Evolutionary conservation across 1,140 invertebrate species (phyloP).

Genomic region (Caerostris extrusa): DNA sequence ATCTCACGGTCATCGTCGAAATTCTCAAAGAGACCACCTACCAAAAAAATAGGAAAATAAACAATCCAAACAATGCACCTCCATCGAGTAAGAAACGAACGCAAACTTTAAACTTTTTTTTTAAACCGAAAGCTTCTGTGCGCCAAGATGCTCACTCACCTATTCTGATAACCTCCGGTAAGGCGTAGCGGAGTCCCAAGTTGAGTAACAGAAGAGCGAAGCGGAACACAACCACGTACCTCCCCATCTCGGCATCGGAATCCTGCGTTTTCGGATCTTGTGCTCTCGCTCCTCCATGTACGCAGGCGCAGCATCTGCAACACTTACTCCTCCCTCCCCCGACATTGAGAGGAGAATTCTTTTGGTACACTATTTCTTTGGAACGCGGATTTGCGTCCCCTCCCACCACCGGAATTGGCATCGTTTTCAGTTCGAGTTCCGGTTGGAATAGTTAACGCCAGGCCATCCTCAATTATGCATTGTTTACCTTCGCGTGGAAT

Average conservation of each 20-base stretch:
- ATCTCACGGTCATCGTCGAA: slow-evolving; percentile 91
- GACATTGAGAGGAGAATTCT: slow-evolving; percentile 8
- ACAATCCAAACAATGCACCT: no score
- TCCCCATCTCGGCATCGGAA: slow-evolving; percentile 41
- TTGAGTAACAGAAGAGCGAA: background rate
- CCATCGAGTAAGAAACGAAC: background rate
- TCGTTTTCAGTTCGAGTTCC: background rate
- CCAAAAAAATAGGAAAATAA: background rate
- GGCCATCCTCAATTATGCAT: background rate
- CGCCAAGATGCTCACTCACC: slow-evolving; percentile 30
- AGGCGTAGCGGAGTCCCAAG: background rate
- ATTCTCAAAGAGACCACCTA: slow-evolving; percentile 94
- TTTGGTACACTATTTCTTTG: slow-evolving; percentile 21
- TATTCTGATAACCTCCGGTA: slow-evolving; percentile 59
- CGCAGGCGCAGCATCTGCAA: slow-evolving; percentile 34
- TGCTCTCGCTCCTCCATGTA: slow-evolving; percentile 2
- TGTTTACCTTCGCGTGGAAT: background rate
- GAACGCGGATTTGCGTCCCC: background rate
- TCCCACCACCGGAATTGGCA: background rate
- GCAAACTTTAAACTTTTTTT: no score
- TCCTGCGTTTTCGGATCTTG: slow-evolving; percentile 7
- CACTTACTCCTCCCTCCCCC: background rate
- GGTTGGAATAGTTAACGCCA: slow-evolving; percentile 13
- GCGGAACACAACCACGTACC: slow-evolving; percentile 8
- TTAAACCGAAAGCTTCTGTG: no score